Evolutionary conservation across 2,888 invertebrate species (phyloP).

Genomic region (Phorcus lineatus): DNA sequence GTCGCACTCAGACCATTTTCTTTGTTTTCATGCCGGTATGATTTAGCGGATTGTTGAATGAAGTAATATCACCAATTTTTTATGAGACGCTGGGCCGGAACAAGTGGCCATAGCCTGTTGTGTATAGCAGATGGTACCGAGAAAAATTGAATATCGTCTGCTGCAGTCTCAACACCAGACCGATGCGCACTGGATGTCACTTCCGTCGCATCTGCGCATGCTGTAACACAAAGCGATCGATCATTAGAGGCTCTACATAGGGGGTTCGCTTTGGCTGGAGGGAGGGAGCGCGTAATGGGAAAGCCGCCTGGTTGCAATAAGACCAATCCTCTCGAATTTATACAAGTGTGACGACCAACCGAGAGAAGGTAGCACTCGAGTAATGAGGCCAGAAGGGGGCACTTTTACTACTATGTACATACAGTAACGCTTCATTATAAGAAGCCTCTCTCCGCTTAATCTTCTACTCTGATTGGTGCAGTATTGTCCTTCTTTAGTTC

Average conservation of each 20-base stretch:
- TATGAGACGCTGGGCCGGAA: background rate
- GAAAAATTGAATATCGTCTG: background rate
- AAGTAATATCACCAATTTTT: background rate
- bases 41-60: background rate
- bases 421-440: too few relatives aligned
- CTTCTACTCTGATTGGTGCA: too few relatives aligned
- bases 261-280: background rate
- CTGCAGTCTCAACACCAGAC: background rate
- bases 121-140: background rate
- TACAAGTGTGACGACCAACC: too few relatives aligned
- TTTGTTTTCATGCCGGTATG: constrained; percentile 1
- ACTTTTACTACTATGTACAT: too few relatives aligned
- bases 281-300: too few relatives aligned
- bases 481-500: too few relatives aligned
- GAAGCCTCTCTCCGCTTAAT: too few relatives aligned
- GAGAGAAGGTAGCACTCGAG: too few relatives aligned
- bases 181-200: constrained; percentile 19
- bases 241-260: background rate
- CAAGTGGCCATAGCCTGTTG: background rate
- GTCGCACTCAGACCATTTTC: background rate
- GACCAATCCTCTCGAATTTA: too few relatives aligned
- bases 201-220: constrained; percentile 23
- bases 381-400: too few relatives aligned
- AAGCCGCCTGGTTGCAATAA: too few relatives aligned
- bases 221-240: constrained; percentile 27